Percentiles rank a stretch among this genome's conserved stretches.
phyloP scores from a whole-genome alignment of 2,888 invertebrate species.

The Metalampra italica region DNA sequence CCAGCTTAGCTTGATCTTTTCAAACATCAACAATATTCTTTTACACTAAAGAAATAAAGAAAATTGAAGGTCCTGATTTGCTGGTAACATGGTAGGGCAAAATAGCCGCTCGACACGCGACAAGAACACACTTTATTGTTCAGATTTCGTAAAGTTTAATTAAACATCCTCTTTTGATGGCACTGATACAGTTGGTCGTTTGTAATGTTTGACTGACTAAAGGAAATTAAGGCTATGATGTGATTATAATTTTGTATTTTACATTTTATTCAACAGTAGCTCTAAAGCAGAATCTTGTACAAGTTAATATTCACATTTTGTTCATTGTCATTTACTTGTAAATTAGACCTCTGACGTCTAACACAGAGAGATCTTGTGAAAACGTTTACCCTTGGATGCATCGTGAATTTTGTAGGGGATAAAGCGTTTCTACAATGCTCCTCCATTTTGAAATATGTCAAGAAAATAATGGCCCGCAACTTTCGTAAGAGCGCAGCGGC shows the following conservation, averaged over 20 bases:
- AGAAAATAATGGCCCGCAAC: slow-evolving; percentile 54
- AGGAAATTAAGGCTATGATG: slow-evolving; percentile 44
- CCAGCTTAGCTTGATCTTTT: slow-evolving; percentile 34
- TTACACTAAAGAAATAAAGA: slow-evolving; percentile 12
- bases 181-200: slow-evolving; percentile 32
- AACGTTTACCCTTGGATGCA: slow-evolving; percentile 29
- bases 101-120: slow-evolving; percentile 40
- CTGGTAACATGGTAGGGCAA: slow-evolving; percentile 38
- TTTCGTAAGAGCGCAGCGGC: slow-evolving; percentile 30
- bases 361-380: slow-evolving; percentile 3
- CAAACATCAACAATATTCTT: slow-evolving; percentile 8
- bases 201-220: slow-evolving; percentile 49
- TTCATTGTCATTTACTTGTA: not conserved
- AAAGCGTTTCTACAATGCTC: slow-evolving; percentile 34
- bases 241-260: not conserved
- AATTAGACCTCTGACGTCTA: slow-evolving; percentile 9
- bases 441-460: slow-evolving; percentile 62
- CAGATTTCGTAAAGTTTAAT: slow-evolving; percentile 57
- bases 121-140: slow-evolving; percentile 51
- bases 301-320: too few species aligned
- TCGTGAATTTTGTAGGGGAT: slow-evolving; percentile 41
- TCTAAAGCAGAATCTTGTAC: too few species aligned
- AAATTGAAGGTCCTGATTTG: slow-evolving; percentile 22
- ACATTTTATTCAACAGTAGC: too few species aligned
- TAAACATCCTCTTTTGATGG: slow-evolving; percentile 45